phyloP scores from a whole-genome alignment of 2,797 vertebrate genomes.

The Sebastes trivittatus region DNA sequence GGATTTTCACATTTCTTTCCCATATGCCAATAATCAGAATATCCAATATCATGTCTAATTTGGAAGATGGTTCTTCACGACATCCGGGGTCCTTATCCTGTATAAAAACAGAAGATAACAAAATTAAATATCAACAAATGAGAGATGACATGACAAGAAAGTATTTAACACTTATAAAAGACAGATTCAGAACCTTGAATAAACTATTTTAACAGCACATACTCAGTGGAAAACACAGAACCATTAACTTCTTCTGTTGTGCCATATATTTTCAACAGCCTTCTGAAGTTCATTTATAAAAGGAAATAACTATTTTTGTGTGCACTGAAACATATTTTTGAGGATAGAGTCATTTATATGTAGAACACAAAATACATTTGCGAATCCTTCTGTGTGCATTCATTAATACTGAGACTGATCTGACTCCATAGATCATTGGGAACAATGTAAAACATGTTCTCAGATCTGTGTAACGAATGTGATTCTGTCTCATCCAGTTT shows the following conservation, averaged over 20 bases:
- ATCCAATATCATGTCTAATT: slow-evolving; percentile 19
- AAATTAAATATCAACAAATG: background rate
- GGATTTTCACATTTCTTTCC: slow-evolving; percentile 38
- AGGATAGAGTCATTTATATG: background rate
- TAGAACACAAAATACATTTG: no score
- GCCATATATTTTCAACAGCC: background rate
- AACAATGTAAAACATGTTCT: background rate
- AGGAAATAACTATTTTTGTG: background rate
- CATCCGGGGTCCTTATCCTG: slow-evolving; percentile 46
- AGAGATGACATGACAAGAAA: background rate
- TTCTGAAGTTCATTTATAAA: background rate
- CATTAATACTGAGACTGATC: background rate
- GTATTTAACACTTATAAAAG: background rate
- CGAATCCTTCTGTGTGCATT: background rate
- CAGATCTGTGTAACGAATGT: background rate
- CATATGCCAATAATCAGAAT: background rate
- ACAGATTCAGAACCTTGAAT: background rate
- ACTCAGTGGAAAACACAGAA: background rate
- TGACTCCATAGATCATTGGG: background rate
- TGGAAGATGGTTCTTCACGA: slow-evolving; percentile 25
- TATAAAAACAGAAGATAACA: slow-evolving; percentile 22
- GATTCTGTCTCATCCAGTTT: background rate
- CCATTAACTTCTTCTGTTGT: background rate
- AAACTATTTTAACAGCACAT: background rate
- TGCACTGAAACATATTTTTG: background rate